phyloP scores from a whole-genome alignment of 2,113 vertebrate genomes.

The Bostrychus sinensis region DNA sequence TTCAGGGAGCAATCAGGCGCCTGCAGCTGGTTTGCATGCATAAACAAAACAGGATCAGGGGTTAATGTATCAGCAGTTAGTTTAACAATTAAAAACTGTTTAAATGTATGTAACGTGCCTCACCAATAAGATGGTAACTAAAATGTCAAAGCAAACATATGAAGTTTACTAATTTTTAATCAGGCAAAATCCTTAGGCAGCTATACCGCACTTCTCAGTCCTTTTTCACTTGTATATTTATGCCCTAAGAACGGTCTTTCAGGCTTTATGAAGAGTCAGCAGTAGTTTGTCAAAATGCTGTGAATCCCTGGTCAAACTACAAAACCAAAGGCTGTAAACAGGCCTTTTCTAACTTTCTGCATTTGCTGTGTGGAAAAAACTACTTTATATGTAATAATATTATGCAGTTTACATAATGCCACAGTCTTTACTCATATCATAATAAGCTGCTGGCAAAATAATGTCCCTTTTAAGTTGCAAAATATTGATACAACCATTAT shows the following conservation, averaged over 20 bases:
- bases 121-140: neutral
- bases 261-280: slow-evolving; percentile 3
- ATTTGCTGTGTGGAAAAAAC: no score
- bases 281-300: neutral
- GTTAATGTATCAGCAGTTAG: neutral
- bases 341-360: no score
- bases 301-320: no score
- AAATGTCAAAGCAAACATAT: neutral
- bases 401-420: no score
- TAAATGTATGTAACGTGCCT: no score
- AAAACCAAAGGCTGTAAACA: no score
- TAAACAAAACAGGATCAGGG: slow-evolving; percentile 27
- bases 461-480: no score
- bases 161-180: slow-evolving; percentile 33
- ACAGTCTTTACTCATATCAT: no score
- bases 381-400: no score
- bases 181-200: slow-evolving; percentile 56
- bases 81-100: neutral
- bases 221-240: fast-evolving
- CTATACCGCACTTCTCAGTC: neutral
- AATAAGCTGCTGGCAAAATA: no score
- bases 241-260: neutral
- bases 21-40: slow-evolving; percentile 37
- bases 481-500: no score
- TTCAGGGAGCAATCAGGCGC: slow-evolving; percentile 20